Conservation (phyloP, 2,797 vertebrate species). For the Crocodylus rhombifer region DNA sequence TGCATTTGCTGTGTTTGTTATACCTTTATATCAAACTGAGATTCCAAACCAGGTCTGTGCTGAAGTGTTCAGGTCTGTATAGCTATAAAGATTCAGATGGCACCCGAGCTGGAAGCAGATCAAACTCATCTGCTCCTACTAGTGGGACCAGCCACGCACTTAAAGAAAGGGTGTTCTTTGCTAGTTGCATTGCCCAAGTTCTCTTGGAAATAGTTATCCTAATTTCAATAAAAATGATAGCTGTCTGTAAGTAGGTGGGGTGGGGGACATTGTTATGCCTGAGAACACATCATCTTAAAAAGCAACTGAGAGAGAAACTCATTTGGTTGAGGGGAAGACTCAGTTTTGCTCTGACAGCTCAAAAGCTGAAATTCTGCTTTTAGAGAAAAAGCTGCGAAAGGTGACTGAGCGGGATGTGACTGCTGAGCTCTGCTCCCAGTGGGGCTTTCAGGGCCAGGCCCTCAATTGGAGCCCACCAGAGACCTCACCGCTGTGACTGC, state of each 20-base stretch:
- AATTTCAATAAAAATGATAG: fast-evolving
- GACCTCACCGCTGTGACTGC: background rate
- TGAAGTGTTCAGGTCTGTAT: background rate
- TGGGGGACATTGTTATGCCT: background rate
- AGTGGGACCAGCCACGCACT: background rate
- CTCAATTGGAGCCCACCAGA: background rate
- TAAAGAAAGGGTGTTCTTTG: background rate
- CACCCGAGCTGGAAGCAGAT: background rate
- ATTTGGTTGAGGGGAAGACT: background rate
- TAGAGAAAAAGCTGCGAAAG: background rate
- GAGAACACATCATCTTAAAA: background rate
- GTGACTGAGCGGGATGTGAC: background rate
- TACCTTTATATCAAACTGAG: fast-evolving
- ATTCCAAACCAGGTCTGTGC: background rate
- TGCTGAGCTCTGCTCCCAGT: fast-evolving
- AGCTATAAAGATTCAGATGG: fast-evolving
- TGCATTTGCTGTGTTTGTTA: background rate
- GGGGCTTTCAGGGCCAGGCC: fast-evolving
- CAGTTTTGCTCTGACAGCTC: background rate
- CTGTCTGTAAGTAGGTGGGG: fast-evolving
- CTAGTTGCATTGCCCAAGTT: background rate
- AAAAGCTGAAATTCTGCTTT: background rate
- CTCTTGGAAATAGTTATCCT: fast-evolving
- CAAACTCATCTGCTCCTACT: background rate
- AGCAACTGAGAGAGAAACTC: background rate